phyloP scores from a whole-genome alignment of 2,113 vertebrate genomes.

The Procapra przewalskii region DNA sequence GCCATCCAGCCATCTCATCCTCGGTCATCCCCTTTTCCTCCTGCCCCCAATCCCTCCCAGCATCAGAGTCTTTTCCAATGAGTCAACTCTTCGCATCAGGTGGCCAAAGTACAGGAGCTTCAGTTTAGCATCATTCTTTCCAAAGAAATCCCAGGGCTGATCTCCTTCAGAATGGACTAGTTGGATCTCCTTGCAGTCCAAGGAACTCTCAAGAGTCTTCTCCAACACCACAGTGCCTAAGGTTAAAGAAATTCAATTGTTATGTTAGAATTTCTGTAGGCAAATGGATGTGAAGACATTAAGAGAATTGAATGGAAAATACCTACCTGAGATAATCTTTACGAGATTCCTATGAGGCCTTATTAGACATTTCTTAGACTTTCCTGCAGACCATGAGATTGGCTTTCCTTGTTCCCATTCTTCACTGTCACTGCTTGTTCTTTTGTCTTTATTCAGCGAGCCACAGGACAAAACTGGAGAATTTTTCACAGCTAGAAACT shows the following conservation, averaged over 20 bases:
- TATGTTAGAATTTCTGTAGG: slow-evolving; percentile 21
- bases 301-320: not conserved
- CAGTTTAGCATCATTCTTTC: too few relatives aligned
- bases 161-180: too few relatives aligned
- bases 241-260: not conserved
- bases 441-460: not conserved
- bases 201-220: too few relatives aligned
- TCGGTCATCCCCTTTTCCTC: too few relatives aligned
- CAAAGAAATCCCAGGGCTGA: too few relatives aligned
- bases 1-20: too few relatives aligned
- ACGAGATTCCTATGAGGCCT: not conserved
- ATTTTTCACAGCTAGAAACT: slow-evolving; percentile 13
- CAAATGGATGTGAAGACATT: not conserved
- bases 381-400: not conserved
- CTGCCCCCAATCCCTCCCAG: too few relatives aligned
- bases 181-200: too few relatives aligned
- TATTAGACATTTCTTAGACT: not conserved
- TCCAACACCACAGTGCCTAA: not conserved
- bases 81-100: too few relatives aligned
- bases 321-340: not conserved
- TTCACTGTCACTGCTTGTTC: not conserved
- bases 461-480: not conserved
- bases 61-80: too few relatives aligned
- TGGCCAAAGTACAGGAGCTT: too few relatives aligned
- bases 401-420: not conserved